Conservation (phyloP, 2,888 invertebrate species). For the Agrochola lychnidis region DNA sequence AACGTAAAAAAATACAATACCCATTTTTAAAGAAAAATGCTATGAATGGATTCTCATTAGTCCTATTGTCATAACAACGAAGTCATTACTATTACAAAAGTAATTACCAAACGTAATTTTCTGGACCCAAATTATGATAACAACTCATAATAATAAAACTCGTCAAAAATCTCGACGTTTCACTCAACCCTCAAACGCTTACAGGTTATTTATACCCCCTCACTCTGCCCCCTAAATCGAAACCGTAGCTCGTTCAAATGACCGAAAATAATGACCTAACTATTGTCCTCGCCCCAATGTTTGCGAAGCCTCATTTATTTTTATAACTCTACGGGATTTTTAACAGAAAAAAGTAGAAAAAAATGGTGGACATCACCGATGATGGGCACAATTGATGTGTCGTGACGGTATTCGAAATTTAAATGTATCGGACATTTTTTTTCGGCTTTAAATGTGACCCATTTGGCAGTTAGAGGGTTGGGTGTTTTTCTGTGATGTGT, state of each 20-base stretch:
- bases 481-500: slow-evolving; percentile 52
- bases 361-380: slow-evolving; percentile 80
- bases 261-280: slow-evolving; percentile 89
- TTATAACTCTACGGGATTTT: slow-evolving; percentile 86
- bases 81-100: slow-evolving; percentile 2
- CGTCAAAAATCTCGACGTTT: slow-evolving; percentile 72
- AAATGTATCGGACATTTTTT: slow-evolving; percentile 73
- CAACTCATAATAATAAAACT: slow-evolving; percentile 59
- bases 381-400: slow-evolving; percentile 81
- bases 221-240: slow-evolving; percentile 76
- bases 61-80: not conserved
- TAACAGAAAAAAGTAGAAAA: slow-evolving; percentile 81
- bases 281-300: slow-evolving; percentile 88
- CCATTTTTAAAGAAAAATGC: not conserved
- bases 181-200: slow-evolving; percentile 78
- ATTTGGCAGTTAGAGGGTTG: slow-evolving; percentile 66
- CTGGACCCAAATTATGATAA: slow-evolving; percentile 60
- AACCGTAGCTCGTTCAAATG: slow-evolving; percentile 84
- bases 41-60: not conserved
- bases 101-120: slow-evolving; percentile 57
- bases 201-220: slow-evolving; percentile 83
- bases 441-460: slow-evolving; percentile 63
- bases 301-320: slow-evolving; percentile 88
- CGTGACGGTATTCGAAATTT: slow-evolving; percentile 80
- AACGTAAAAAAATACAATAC: not conserved